phyloP scores from a whole-genome alignment of 2,797 vertebrate species.

The Tangara arthus region DNA sequence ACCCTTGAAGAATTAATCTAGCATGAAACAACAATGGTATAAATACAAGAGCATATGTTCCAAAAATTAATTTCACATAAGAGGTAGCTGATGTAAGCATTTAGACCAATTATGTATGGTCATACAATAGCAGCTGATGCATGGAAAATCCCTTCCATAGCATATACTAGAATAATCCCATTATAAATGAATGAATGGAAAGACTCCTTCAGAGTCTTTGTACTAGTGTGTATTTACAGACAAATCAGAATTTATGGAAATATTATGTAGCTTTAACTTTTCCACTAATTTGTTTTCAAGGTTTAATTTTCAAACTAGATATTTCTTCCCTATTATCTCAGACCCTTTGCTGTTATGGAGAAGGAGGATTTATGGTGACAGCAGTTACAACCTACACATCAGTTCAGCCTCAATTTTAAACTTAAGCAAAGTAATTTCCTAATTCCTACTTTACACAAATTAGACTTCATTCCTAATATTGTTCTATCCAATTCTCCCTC shows the following conservation, averaged over 20 bases:
- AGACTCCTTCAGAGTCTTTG: conserved; percentile 20
- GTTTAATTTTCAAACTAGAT: not conserved
- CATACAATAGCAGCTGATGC: conserved; percentile 54
- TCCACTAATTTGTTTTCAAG: not conserved
- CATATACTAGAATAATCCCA: conserved; percentile 52
- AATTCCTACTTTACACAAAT: not conserved
- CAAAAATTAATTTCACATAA: conserved; percentile 73
- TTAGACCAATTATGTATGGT: conserved; percentile 58
- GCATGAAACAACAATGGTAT: conserved; percentile 67
- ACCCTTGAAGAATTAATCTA: conserved; percentile 77
- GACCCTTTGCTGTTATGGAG: not conserved
- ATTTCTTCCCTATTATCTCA: not conserved
- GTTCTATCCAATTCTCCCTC: not conserved
- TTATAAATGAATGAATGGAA: conserved; percentile 60
- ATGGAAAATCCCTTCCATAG: conserved; percentile 58
- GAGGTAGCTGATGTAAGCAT: conserved; percentile 62
- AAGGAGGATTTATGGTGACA: not conserved
- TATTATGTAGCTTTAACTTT: not conserved
- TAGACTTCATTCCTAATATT: not conserved
- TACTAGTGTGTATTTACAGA: not conserved
- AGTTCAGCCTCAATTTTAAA: not conserved
- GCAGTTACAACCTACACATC: not conserved
- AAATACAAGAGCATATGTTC: conserved; percentile 72
- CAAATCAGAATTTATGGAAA: conserved; percentile 13
- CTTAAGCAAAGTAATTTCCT: not conserved